These are phyloP conservation scores for Vespertilio murinus DNA, from an alignment of 2,797 vertebrate species.

Conservation along the genomic window DNA sequence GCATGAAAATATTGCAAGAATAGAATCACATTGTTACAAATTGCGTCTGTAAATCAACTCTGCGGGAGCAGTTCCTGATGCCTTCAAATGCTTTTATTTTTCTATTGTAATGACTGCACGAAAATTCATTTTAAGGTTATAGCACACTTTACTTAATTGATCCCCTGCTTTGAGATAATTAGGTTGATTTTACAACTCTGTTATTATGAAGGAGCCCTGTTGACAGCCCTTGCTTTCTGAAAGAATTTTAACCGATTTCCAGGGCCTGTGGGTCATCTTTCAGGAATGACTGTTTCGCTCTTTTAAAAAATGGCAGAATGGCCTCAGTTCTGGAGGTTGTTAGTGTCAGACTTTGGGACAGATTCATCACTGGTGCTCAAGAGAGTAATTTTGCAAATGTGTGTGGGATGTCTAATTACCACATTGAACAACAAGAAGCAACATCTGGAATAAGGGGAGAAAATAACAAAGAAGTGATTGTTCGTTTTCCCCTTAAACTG, in stretches of 20 bases:
- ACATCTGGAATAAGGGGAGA: background rate
- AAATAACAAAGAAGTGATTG: background rate
- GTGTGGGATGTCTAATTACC: background rate
- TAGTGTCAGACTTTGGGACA: background rate
- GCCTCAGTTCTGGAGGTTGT: background rate
- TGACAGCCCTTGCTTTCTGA: conserved; percentile 7
- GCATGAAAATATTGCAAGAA: background rate
- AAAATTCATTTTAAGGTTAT: conserved; percentile 50
- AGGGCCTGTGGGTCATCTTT: background rate
- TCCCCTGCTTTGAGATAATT: conserved; percentile 53
- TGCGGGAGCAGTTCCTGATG: background rate
- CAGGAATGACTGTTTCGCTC: background rate
- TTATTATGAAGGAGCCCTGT: conserved; percentile 43
- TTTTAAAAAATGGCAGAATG: conserved; percentile 12
- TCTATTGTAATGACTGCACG: background rate
- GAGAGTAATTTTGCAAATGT: background rate
- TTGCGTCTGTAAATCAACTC: background rate
- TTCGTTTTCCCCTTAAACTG: background rate
- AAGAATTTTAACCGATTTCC: background rate
- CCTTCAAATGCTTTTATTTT: conserved; percentile 4
- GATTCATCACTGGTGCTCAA: background rate
- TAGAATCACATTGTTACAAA: background rate
- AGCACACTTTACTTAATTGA: conserved; percentile 55
- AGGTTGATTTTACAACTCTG: conserved; percentile 47
- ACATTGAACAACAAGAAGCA: conserved; percentile 8